Evolutionary conservation across 2,113 vertebrate genomes (phyloP).

Genomic region (Brienomyrus brachyistius): DNA sequence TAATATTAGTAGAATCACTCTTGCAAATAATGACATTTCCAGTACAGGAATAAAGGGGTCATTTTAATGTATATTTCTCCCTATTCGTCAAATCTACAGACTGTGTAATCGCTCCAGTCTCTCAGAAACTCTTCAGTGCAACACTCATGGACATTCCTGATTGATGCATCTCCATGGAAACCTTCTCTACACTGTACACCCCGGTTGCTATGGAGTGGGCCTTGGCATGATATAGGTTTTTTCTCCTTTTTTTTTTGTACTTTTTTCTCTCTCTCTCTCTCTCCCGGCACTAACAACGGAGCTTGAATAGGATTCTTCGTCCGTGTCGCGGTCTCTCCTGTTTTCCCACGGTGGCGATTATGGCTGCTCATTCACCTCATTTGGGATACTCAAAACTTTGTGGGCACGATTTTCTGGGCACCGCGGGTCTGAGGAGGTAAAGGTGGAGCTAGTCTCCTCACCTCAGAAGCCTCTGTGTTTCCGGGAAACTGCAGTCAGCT

Average conservation of each 20-base stretch:
- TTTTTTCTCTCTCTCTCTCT: slow-evolving; percentile 24
- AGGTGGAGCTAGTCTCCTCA: slow-evolving; percentile 7
- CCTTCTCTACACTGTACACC: slow-evolving; percentile 62
- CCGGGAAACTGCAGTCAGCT: neutral
- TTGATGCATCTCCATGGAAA: slow-evolving; percentile 90
- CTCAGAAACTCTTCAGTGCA: slow-evolving; percentile 69
- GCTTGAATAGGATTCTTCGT: slow-evolving; percentile 32
- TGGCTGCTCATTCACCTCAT: slow-evolving; percentile 25
- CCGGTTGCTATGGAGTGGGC: slow-evolving; percentile 64
- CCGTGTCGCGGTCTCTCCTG: slow-evolving; percentile 14
- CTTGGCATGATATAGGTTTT: slow-evolving; percentile 55
- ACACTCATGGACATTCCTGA: slow-evolving; percentile 81
- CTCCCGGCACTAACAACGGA: slow-evolving; percentile 35
- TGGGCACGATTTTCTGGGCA: slow-evolving; percentile 22
- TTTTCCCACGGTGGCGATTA: slow-evolving; percentile 18
- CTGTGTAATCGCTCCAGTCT: slow-evolving; percentile 66
- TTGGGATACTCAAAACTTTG: slow-evolving; percentile 36
- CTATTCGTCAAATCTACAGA: slow-evolving; percentile 52
- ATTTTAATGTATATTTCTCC: slow-evolving; percentile 24
- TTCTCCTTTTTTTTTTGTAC: slow-evolving; percentile 43
- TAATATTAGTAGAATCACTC: neutral
- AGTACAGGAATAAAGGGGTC: neutral
- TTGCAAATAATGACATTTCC: neutral
- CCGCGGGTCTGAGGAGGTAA: slow-evolving; percentile 24
- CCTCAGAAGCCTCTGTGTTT: neutral